Evolutionary conservation across 2,113 vertebrate genomes (phyloP).

Genomic region (Lamprotornis superbus): DNA sequence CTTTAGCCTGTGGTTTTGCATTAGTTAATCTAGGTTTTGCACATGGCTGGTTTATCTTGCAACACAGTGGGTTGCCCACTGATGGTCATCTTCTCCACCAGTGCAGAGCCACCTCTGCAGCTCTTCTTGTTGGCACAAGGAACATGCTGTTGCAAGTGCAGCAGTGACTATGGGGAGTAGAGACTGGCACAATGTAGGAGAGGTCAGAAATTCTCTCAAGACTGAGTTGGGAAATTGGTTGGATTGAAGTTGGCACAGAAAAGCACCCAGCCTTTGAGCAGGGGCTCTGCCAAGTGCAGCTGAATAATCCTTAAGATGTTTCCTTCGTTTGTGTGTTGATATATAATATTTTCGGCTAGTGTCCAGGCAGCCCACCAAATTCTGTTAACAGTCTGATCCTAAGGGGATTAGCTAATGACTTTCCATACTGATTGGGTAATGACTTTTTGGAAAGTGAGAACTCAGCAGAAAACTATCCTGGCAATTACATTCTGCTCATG

Average conservation of each 20-base stretch:
- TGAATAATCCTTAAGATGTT: background rate
- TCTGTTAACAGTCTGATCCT: slow-evolving; percentile 21
- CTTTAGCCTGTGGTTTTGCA: background rate
- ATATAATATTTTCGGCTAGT: background rate
- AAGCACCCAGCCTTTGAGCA: background rate
- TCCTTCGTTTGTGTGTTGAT: background rate
- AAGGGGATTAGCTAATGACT: slow-evolving; percentile 59
- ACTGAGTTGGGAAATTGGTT: background rate
- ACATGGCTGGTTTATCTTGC: background rate
- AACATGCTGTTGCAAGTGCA: background rate
- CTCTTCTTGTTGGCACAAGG: background rate
- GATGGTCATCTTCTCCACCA: background rate
- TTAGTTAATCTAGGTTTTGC: background rate
- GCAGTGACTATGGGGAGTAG: background rate
- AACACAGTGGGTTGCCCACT: background rate
- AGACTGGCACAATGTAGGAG: background rate
- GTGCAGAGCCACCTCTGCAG: background rate
- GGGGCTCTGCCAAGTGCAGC: background rate
- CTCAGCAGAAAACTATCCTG: slow-evolving; percentile 63
- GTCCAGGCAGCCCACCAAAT: slow-evolving; percentile 33
- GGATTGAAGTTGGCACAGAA: background rate
- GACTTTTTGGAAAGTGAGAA: slow-evolving; percentile 56
- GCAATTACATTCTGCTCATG: slow-evolving; percentile 51
- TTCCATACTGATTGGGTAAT: slow-evolving; percentile 56
- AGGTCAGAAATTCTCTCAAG: background rate